phyloP scores from a whole-genome alignment of 1,140 invertebrate genomes.

The Gryllus bimaculatus region DNA sequence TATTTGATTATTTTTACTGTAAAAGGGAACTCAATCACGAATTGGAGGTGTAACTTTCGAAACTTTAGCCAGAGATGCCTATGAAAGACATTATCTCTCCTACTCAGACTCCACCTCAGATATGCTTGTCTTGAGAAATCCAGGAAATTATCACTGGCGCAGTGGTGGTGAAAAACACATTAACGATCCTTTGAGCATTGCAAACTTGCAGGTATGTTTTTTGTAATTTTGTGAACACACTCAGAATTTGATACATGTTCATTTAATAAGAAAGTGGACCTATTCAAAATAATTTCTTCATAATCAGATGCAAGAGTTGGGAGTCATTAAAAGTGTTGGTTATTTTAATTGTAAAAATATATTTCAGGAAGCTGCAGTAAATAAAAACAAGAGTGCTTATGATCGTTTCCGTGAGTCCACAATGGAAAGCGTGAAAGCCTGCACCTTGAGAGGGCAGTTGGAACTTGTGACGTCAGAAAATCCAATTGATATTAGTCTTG shows the following conservation, averaged over 20 bases:
- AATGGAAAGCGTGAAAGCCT: conserved; percentile 74
- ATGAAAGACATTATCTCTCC: conserved; percentile 71
- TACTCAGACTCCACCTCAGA: conserved; percentile 64
- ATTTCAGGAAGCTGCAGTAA: conserved; percentile 62
- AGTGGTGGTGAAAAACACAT: conserved; percentile 96
- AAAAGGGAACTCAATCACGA: conserved; percentile 79
- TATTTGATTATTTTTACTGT: not conserved
- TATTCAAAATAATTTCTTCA: too few species aligned
- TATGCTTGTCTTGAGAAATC: conserved; percentile 76
- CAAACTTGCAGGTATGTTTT: conserved; percentile 60
- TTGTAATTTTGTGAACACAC: too few species aligned
- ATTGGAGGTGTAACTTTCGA: conserved; percentile 90
- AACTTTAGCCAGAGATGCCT: conserved; percentile 78
- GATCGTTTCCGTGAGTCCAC: conserved; percentile 81
- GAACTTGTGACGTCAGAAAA: conserved; percentile 68
- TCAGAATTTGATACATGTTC: too few species aligned
- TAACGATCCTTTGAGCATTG: conserved; percentile 91
- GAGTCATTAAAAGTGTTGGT: too few species aligned
- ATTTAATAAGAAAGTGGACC: too few species aligned
- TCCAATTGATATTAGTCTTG: conserved; percentile 73
- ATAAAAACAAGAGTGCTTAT: conserved; percentile 75
- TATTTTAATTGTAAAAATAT: too few species aligned
- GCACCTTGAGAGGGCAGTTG: conserved; percentile 87
- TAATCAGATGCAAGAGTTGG: too few species aligned
- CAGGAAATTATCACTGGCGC: conserved; percentile 93